Percentiles rank a stretch among this genome's conserved stretches.
These are phyloP conservation scores for Drosophila siamana DNA, from an alignment of 2,888 invertebrate species.

Conservation along the genomic window DNA sequence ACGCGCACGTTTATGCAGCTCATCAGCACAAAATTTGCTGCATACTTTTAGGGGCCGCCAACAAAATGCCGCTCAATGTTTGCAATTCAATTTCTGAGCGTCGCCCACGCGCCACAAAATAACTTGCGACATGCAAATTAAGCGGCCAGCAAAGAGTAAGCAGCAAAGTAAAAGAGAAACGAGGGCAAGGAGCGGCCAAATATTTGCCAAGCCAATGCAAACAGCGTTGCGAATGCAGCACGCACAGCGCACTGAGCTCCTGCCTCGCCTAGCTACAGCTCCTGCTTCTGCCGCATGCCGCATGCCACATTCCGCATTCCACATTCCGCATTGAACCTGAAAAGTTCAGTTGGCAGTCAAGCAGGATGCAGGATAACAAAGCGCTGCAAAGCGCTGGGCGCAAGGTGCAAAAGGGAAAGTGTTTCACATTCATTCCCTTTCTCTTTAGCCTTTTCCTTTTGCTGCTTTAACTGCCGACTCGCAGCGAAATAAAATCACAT, in stretches of 20 bases:
- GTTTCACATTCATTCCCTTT: neutral
- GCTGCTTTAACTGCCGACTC: slow-evolving; percentile 8
- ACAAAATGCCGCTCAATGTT: slow-evolving; percentile 21
- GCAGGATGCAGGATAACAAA: neutral
- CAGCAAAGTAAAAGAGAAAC: neutral
- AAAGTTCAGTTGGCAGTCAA: neutral
- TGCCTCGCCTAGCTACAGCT: neutral
- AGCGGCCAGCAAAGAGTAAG: neutral
- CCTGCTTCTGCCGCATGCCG: too few relatives aligned
- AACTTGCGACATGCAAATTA: slow-evolving; percentile 56
- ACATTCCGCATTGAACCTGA: neutral
- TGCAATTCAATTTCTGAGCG: slow-evolving; percentile 29
- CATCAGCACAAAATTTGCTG: neutral
- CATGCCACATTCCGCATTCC: neutral
- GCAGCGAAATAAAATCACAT: slow-evolving; percentile 50
- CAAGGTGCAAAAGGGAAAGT: neutral
- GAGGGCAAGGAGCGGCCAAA: slow-evolving; percentile 13
- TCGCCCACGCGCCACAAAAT: slow-evolving; percentile 33
- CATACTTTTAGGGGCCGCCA: slow-evolving; percentile 7
- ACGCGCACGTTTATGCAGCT: too few relatives aligned
- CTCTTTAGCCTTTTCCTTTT: neutral
- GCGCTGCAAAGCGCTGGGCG: too few relatives aligned
- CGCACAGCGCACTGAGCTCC: slow-evolving; percentile 15
- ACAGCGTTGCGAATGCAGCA: slow-evolving; percentile 37
- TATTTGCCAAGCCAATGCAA: slow-evolving; percentile 47